A percentile compares a stretch with the other conserved stretches of the same genome.
Evolutionary conservation across 1,140 invertebrate species (phyloP).

Genomic region (Caerostris extrusa): DNA sequence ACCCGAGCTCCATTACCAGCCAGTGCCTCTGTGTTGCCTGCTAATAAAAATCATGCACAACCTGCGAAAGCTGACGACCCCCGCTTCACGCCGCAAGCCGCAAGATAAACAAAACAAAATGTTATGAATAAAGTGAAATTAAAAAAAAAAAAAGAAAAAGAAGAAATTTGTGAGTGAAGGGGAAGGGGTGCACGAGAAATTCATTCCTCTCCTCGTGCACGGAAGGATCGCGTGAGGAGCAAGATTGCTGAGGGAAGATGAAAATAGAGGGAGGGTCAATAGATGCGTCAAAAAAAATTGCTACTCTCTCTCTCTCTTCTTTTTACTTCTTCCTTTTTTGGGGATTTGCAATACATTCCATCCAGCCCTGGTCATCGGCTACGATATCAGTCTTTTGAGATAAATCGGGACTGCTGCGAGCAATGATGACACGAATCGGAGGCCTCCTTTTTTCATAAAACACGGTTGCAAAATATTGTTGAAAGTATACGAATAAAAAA

Average conservation of each 20-base stretch:
- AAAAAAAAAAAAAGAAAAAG: not conserved
- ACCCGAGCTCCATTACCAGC: not conserved
- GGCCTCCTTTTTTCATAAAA: too few relatives aligned
- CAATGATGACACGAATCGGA: too few relatives aligned
- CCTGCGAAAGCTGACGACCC: not conserved
- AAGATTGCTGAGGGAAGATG: slow-evolving; percentile 3
- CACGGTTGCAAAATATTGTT: too few relatives aligned
- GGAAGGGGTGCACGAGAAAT: not conserved
- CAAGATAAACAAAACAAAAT: not conserved
- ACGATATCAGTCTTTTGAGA: too few relatives aligned
- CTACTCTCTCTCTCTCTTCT: too few relatives aligned
- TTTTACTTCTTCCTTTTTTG: too few relatives aligned
- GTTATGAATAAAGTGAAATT: not conserved
- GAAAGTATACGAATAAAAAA: too few relatives aligned
- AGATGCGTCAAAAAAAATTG: too few relatives aligned
- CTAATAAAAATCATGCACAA: not conserved
- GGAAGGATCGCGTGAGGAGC: not conserved
- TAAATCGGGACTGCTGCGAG: too few relatives aligned
- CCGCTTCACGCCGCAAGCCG: not conserved
- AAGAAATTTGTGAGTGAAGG: not conserved
- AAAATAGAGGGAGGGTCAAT: not conserved
- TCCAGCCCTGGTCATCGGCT: too few relatives aligned
- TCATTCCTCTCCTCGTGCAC: not conserved
- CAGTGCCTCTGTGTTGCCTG: not conserved
- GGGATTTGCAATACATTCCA: too few relatives aligned